phyloP scores from a whole-genome alignment of 2,888 invertebrate species.

The Lampropteryx suffumata region DNA sequence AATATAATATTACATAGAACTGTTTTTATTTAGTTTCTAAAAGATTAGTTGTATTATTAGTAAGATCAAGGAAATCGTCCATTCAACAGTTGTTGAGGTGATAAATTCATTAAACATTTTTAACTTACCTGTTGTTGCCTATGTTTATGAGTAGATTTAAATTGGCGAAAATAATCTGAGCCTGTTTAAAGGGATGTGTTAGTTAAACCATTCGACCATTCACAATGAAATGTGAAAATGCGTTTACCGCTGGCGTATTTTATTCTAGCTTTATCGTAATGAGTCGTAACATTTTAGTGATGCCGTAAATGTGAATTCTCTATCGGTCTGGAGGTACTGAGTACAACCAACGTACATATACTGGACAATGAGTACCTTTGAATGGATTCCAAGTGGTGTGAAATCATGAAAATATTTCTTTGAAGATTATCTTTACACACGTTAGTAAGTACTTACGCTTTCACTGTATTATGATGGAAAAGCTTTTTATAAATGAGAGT shows the following conservation, averaged over 20 bases:
- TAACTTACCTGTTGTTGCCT: no score
- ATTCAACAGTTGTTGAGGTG: no score
- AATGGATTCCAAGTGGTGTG: constrained; percentile 3
- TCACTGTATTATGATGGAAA: no score
- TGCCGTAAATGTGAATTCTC: constrained; percentile 64
- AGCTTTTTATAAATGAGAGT: no score
- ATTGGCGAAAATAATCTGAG: no score
- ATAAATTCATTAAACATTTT: no score
- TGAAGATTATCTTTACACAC: neutral
- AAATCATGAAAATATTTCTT: neutral
- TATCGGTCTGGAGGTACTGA: constrained; percentile 49
- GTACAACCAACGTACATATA: constrained; percentile 28
- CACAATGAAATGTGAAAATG: constrained; percentile 45
- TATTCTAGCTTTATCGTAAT: constrained; percentile 70
- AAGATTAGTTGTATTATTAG: no score
- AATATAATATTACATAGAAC: no score
- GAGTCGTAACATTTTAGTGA: constrained; percentile 69
- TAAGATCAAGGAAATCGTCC: no score
- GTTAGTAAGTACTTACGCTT: no score
- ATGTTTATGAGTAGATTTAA: no score
- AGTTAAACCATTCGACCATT: constrained; percentile 57
- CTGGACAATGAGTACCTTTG: constrained; percentile 35
- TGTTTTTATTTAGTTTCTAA: no score
- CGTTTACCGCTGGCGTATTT: constrained; percentile 59
- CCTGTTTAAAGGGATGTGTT: neutral